These are phyloP conservation scores for Creontiades dilutus DNA, from an alignment of 2,888 invertebrate genomes.

Conservation along the genomic window DNA sequence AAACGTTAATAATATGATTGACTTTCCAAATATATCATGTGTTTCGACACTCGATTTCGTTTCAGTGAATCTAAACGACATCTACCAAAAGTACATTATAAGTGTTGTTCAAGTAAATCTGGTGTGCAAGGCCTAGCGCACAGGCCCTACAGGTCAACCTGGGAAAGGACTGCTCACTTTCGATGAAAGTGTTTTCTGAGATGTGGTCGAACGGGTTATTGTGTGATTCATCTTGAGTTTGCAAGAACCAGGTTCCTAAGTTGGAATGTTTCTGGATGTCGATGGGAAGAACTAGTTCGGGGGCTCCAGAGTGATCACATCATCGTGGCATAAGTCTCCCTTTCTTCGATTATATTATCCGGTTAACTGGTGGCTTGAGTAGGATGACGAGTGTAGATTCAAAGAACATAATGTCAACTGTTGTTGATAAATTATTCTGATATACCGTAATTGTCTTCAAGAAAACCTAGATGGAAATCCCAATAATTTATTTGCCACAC, in stretches of 20 bases:
- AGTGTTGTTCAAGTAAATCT: not conserved
- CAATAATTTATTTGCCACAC: no score
- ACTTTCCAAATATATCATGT: no score
- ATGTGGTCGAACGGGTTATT: slow-evolving; percentile 22
- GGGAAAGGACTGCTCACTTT: slow-evolving; percentile 1
- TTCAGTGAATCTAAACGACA: no score
- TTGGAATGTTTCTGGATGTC: slow-evolving; percentile 27
- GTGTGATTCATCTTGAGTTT: slow-evolving; percentile 8
- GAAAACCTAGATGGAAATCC: no score
- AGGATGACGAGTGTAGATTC: no score
- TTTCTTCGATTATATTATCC: not conserved
- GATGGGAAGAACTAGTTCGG: not conserved
- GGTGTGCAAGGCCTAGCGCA: not conserved
- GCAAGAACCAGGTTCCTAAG: slow-evolving; percentile 4
- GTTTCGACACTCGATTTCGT: no score
- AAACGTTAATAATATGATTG: no score
- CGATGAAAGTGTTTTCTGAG: slow-evolving; percentile 10
- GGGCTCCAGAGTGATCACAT: not conserved
- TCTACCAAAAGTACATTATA: not conserved
- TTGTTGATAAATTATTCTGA: no score
- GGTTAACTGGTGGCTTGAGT: no score
- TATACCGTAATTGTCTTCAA: no score
- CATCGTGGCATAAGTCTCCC: slow-evolving; percentile 6
- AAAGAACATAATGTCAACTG: no score
- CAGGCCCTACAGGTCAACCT: not conserved